phyloP scores from a whole-genome alignment of 2,797 vertebrate genomes.

The Enteromius paludinosus region DNA sequence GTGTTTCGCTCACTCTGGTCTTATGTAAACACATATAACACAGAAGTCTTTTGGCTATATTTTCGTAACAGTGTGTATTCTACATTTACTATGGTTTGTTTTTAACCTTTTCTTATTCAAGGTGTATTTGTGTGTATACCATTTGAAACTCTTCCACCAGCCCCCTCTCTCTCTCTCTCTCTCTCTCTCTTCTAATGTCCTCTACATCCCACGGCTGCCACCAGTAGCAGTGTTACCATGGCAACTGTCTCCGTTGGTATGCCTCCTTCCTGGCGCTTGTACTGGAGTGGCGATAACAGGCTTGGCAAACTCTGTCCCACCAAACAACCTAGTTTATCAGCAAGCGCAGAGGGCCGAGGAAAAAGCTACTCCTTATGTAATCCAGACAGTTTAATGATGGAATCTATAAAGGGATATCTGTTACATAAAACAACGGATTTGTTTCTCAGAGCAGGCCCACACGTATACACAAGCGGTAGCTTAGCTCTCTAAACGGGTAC shows the following conservation, averaged over 20 bases:
- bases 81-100: neutral
- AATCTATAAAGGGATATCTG: slow-evolving; percentile 52
- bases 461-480: slow-evolving; percentile 7
- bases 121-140: neutral
- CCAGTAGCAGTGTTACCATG: slow-evolving; percentile 55
- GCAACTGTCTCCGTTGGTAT: slow-evolving; percentile 62
- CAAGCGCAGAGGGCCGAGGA: slow-evolving; percentile 27
- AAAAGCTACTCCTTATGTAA: slow-evolving; percentile 53
- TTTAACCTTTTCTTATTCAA: slow-evolving; percentile 8
- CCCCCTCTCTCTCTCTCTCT: neutral
- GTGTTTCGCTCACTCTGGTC: neutral
- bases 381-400: slow-evolving; percentile 42
- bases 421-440: slow-evolving; percentile 54
- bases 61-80: neutral
- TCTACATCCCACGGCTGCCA: slow-evolving; percentile 52
- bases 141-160: slow-evolving; percentile 23
- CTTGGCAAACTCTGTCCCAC: slow-evolving; percentile 63
- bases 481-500: slow-evolving; percentile 35
- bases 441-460: slow-evolving; percentile 38
- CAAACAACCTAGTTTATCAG: slow-evolving; percentile 65
- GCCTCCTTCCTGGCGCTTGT: slow-evolving; percentile 58
- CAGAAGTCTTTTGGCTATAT: neutral
- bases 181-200: slow-evolving; percentile 37
- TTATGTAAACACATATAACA: neutral
- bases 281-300: slow-evolving; percentile 58